A percentile compares a stretch with the other conserved stretches of the same genome.
Conservation (phyloP, 1,140 invertebrate species). For the Diuraphis noxia region DNA sequence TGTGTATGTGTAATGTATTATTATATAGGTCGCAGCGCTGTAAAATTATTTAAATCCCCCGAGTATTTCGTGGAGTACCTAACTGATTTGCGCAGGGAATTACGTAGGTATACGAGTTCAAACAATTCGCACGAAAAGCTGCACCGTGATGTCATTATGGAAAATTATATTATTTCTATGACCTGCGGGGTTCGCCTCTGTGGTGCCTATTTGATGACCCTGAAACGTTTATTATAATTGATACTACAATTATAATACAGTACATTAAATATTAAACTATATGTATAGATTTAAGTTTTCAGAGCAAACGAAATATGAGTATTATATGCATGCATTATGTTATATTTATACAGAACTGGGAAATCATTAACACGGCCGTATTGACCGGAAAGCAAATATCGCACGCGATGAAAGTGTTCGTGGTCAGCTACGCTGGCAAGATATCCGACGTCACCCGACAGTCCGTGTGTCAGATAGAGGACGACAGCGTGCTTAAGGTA, state of each 20-base stretch:
- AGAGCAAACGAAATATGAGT: not conserved
- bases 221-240: not conserved
- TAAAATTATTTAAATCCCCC: not conserved
- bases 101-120: not conserved
- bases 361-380: conserved; percentile 93
- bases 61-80: not conserved
- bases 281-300: not conserved
- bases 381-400: conserved; percentile 91
- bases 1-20: not conserved
- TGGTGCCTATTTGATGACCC: not conserved
- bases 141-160: not conserved
- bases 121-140: not conserved
- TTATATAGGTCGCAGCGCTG: not conserved
- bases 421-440: conserved; percentile 89
- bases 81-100: not conserved
- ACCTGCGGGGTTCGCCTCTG: too few relatives aligned
- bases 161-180: conserved; percentile 15
- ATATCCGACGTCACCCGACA: conserved; percentile 94
- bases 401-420: conserved; percentile 92
- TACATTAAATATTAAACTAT: not conserved
- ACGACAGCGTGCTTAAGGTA: conserved; percentile 96
- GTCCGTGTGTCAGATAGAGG: conserved; percentile 90
- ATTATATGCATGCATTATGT: not conserved
- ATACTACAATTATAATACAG: not conserved
- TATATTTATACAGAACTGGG: conserved; percentile 76